Conservation (phyloP, 1,140 invertebrate genomes). For the Zaprionus camerounensis region DNA sequence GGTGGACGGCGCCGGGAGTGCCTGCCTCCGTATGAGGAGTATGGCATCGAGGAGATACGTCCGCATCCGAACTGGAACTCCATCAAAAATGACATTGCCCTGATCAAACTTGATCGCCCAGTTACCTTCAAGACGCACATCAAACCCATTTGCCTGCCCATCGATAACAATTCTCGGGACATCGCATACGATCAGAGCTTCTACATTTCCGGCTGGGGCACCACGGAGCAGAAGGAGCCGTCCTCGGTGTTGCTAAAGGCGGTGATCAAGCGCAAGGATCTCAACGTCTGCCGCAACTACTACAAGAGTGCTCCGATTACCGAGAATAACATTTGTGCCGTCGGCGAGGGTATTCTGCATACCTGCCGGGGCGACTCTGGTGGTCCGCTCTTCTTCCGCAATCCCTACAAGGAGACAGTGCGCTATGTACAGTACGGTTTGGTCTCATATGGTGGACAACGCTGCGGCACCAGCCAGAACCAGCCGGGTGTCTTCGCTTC, state of each 20-base stretch:
- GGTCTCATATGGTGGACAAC: conserved; percentile 61
- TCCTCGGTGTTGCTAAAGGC: conserved; percentile 54
- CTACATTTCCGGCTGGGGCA: conserved; percentile 75
- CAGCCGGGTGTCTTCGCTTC: conserved; percentile 78
- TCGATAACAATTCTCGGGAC: conserved; percentile 31
- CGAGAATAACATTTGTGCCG: conserved; percentile 87
- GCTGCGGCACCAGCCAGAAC: conserved; percentile 47
- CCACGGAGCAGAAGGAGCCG: conserved; percentile 38
- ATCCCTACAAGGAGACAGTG: conserved; percentile 34
- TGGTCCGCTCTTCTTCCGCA: conserved; percentile 86
- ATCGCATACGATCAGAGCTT: conserved; percentile 58
- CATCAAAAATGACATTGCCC: conserved; percentile 88
- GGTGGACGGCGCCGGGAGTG: conserved; percentile 65
- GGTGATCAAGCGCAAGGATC: conserved; percentile 37
- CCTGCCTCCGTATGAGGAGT: conserved; percentile 85
- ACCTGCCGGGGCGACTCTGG: conserved; percentile 91
- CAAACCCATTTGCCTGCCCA: conserved; percentile 73
- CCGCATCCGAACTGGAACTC: conserved; percentile 87
- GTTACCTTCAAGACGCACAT: conserved; percentile 63
- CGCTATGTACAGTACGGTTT: conserved; percentile 75
- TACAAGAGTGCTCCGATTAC: conserved; percentile 51
- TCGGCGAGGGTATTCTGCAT: conserved; percentile 87
- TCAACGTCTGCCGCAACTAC: conserved; percentile 54
- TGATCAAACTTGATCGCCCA: conserved; percentile 84
- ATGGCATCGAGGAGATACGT: conserved; percentile 86